Conservation (phyloP, 1,140 invertebrate species). For the Gyrodactylus bullatarudis region DNA sequence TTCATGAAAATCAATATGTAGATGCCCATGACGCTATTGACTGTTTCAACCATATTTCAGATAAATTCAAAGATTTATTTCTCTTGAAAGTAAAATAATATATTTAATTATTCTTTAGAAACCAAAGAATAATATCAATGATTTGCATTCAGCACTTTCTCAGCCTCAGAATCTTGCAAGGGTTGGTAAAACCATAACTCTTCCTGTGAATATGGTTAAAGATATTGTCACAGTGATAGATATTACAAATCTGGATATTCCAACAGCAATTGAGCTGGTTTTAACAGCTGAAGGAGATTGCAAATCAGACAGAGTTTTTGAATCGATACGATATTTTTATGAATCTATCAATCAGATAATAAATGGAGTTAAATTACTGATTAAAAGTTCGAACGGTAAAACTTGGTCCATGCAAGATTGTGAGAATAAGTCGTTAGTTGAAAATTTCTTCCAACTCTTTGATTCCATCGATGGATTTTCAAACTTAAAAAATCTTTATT, state of each 20-base stretch:
- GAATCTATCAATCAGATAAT: neutral
- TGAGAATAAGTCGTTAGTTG: neutral
- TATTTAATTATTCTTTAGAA: too few relatives aligned
- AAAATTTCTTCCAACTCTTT: neutral
- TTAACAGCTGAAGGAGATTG: neutral
- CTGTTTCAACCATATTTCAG: too few relatives aligned
- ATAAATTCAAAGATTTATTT: too few relatives aligned
- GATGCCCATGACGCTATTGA: neutral
- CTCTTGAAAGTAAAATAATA: too few relatives aligned
- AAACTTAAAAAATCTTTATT: neutral
- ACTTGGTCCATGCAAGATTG: neutral
- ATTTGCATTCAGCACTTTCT: neutral
- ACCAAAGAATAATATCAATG: neutral
- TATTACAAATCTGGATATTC: neutral
- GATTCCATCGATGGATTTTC: neutral
- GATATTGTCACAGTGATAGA: neutral
- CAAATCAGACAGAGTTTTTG: neutral
- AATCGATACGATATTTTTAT: neutral
- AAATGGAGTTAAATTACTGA: neutral
- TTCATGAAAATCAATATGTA: neutral
- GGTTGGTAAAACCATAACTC: neutral
- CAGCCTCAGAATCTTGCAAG: too few relatives aligned
- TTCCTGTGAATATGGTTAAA: neutral
- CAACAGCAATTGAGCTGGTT: neutral
- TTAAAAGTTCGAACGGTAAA: neutral